Conservation (phyloP, 2,888 invertebrate species). For the Eristalis intricaria region DNA sequence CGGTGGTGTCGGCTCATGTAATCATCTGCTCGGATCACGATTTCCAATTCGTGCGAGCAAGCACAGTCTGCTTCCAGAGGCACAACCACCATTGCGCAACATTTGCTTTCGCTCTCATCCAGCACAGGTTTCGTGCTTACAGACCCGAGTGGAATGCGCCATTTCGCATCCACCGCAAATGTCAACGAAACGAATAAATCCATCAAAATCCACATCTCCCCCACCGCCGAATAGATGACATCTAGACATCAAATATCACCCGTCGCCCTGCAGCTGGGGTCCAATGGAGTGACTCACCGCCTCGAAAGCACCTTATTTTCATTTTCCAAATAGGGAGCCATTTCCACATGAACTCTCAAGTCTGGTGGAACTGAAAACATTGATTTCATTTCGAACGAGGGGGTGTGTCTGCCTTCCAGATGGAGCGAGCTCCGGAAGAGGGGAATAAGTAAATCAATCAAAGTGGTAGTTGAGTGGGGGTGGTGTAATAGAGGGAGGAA, state of each 20-base stretch:
- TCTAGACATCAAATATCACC: neutral
- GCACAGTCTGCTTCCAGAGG: neutral
- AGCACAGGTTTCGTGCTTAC: neutral
- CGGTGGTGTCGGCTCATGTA: conserved; percentile 2
- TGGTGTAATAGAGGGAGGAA: neutral
- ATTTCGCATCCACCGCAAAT: neutral
- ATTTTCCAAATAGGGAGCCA: neutral
- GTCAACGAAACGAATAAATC: neutral
- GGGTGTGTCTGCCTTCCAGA: neutral
- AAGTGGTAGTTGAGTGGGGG: neutral
- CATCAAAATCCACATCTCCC: neutral
- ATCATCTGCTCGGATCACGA: neutral
- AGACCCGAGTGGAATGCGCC: neutral
- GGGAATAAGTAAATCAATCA: neutral
- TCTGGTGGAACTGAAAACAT: neutral
- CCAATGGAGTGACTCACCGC: neutral
- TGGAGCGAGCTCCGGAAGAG: neutral
- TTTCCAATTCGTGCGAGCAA: neutral
- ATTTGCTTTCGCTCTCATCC: neutral
- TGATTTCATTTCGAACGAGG: neutral
- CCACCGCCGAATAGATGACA: neutral
- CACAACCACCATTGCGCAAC: neutral
- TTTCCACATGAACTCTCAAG: neutral
- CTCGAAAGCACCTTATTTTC: neutral
- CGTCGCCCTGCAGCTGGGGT: neutral